Conservation (phyloP, 2,888 invertebrate genomes). For the Polydrusus tereticollis region DNA sequence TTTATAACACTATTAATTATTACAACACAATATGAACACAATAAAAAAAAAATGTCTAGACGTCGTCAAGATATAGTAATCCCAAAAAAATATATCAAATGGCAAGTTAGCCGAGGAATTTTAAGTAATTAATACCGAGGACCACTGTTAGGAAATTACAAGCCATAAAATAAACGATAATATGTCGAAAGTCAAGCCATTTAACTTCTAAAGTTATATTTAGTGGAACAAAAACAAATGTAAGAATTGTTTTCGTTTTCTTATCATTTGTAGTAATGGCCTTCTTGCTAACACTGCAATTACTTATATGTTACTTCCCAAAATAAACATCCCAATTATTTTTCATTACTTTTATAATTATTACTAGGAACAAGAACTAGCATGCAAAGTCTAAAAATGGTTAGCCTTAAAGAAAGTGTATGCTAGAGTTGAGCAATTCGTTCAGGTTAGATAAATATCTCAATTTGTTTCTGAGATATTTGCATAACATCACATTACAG, state of each 20-base stretch:
- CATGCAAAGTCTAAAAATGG: neutral
- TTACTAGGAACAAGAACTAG: neutral
- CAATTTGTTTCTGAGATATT: too few relatives aligned
- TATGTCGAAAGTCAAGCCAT: neutral
- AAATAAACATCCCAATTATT: neutral
- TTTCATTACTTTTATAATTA: neutral
- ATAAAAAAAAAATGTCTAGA: slow-evolving; percentile 15
- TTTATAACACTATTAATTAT: too few relatives aligned
- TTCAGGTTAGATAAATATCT: too few relatives aligned
- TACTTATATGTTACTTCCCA: neutral
- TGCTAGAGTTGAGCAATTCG: too few relatives aligned
- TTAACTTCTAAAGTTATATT: slow-evolving; percentile 3
- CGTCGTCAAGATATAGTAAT: neutral
- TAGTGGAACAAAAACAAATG: slow-evolving; percentile 7
- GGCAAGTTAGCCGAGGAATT: neutral
- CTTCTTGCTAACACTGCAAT: slow-evolving; percentile 5
- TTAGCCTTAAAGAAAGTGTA: neutral
- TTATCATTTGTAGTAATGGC: neutral
- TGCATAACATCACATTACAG: too few relatives aligned
- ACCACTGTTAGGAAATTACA: neutral
- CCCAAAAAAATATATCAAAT: neutral
- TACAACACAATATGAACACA: too few relatives aligned
- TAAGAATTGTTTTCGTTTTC: neutral
- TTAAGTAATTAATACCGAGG: neutral
- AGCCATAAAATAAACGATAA: slow-evolving; percentile 8